Base-by-base conservation (phyloP, 2,797 vertebrate genomes). In the Phoebastria nigripes region DNA sequence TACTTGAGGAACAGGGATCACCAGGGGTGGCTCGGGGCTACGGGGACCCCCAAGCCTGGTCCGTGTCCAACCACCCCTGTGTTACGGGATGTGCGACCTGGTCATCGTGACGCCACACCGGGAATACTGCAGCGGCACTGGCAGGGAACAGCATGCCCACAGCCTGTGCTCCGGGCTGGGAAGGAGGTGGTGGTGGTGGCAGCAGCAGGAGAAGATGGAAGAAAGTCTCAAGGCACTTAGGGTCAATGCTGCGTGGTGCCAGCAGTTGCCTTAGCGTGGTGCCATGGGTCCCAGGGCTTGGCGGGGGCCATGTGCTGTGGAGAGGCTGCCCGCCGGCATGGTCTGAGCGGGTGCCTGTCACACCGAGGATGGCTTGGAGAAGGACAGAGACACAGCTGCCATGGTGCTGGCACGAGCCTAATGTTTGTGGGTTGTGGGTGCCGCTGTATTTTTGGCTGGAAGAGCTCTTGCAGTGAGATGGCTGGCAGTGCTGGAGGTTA, bases 291-390 rank as follows among this genome's bases (percentile, higher is more conserved):
- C 37, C 1, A 0, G 49, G 24, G 39, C n/a, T 47, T 1, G 4
- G 49, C 4, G 3, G n/a, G 25, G 25, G 11, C 41, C 2, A 1
- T 0, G 8, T 1, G 0, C 20, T 1, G 2, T 1, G 3, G 14
- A 18, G 9, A 65, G 28, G 41, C 58, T 83, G 52, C 52, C 56
- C 3, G 1, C 11, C 2, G 1, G 5, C 44, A 18, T 0, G 1
- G 47, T 67, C 28, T 26, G 35, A 65, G 37, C 0, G 0, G 18
- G 26, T 41, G 39, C 18, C 71, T 56, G 25, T 66, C 35, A n/a
- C 22, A 13, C 31, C 0, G 0, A 42, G 33, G 31, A 15, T 0
- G 1, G 24, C 70, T 42, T 0, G 3, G 46, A 69, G 29, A 28
- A 84, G 61, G 46, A 4, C 69, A 65, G 54, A 31, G 31, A 13